phyloP scores from a whole-genome alignment of 2,888 invertebrate genomes.

The Ennomos fuscantarius region DNA sequence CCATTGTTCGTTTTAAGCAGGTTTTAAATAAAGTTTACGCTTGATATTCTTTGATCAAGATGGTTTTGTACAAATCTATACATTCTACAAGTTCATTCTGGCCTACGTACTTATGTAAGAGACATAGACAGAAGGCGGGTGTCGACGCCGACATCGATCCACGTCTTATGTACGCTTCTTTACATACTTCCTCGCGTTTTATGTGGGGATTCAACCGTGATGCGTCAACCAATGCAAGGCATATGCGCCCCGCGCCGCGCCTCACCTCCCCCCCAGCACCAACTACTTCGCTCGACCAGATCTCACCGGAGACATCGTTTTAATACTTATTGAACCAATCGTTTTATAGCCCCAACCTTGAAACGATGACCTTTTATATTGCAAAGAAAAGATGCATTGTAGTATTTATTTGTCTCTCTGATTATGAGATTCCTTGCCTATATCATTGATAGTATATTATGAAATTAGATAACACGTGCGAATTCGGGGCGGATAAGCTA shows the following conservation, averaged over 20 bases:
- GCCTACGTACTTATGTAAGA: constrained; percentile 30
- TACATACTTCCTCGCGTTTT: constrained; percentile 78
- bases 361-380: constrained; percentile 58
- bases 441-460: too few relatives aligned
- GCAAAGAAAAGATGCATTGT: constrained; percentile 37
- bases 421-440: too few relatives aligned
- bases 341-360: constrained; percentile 61
- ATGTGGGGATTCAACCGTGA: constrained; percentile 82
- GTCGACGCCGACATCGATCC: constrained; percentile 78
- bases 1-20: too few relatives aligned
- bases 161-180: constrained; percentile 73
- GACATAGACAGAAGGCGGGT: constrained; percentile 55
- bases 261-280: constrained; percentile 44
- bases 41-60: constrained; percentile 4
- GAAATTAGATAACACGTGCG: too few relatives aligned
- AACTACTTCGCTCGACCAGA: constrained; percentile 47
- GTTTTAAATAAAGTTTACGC: neutral
- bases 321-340: constrained; percentile 56
- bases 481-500: too few relatives aligned
- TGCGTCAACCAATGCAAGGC: constrained; percentile 80
- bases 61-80: constrained; percentile 15
- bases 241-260: constrained; percentile 67
- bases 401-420: constrained; percentile 9
- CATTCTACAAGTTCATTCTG: constrained; percentile 27
- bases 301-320: constrained; percentile 50